Evolutionary conservation across 2,797 vertebrate species (phyloP).

Genomic region (Tachyglossus aculeatus): DNA sequence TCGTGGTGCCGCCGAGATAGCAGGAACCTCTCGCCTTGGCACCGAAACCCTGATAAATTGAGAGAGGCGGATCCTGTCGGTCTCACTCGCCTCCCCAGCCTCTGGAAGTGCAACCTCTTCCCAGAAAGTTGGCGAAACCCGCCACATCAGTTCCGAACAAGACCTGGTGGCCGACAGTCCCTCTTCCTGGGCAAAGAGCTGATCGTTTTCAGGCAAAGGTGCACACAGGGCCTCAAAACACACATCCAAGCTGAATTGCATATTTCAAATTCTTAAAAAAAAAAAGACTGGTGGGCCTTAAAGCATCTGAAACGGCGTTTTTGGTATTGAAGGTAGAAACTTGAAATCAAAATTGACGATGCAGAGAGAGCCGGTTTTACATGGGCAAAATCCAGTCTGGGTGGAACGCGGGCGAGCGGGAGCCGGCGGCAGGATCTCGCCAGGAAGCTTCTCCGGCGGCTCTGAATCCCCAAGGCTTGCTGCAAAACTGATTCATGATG

Average conservation of each 20-base stretch:
- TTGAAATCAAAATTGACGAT: neutral
- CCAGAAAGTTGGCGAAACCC: neutral
- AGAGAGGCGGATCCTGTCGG: neutral
- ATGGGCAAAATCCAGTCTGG: neutral
- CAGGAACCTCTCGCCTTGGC: too few relatives aligned
- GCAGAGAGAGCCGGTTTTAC: neutral
- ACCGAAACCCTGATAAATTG: too few relatives aligned
- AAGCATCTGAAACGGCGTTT: slow-evolving; percentile 42
- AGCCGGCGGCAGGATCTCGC: accelerated
- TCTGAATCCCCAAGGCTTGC: neutral
- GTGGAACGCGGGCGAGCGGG: neutral
- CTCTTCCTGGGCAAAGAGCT: slow-evolving; percentile 41
- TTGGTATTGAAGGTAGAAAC: slow-evolving; percentile 57
- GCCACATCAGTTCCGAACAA: neutral
- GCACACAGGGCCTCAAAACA: slow-evolving; percentile 69
- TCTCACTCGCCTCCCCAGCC: neutral
- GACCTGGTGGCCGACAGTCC: neutral
- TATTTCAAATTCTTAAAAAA: slow-evolving; percentile 73
- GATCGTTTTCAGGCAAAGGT: slow-evolving; percentile 55
- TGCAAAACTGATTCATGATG: neutral
- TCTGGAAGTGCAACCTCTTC: slow-evolving; percentile 21
- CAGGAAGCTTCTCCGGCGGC: neutral
- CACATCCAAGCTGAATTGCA: slow-evolving; percentile 72
- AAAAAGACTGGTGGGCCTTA: slow-evolving; percentile 61
- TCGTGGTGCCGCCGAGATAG: too few relatives aligned